phyloP scores from a whole-genome alignment of 23 tunicate genomes.

The Phallusia fumigata region DNA sequence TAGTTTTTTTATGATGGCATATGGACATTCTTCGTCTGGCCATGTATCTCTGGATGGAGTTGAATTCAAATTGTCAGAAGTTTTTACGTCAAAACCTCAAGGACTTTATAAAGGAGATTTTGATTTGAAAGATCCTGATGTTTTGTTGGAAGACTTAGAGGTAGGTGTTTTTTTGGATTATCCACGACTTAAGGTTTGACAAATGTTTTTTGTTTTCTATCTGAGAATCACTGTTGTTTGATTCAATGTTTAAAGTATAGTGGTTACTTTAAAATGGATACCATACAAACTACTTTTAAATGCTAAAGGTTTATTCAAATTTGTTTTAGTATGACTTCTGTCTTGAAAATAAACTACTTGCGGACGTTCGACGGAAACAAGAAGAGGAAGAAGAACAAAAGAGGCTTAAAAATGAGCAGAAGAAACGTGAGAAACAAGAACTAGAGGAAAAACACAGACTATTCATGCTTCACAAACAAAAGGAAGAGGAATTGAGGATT shows the following conservation, averaged over 20 bases:
- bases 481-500: not conserved
- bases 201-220: conserved; percentile 8
- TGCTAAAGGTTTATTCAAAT: not conserved
- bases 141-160: conserved; percentile 15
- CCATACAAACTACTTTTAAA: no score
- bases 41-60: conserved; percentile 50
- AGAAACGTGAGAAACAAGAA: conserved; percentile 9
- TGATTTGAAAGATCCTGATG: conserved; percentile 10
- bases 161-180: no score
- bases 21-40: conserved; percentile 31
- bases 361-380: not conserved
- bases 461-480: not conserved
- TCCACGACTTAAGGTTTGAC: no score
- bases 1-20: not conserved
- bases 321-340: conserved; percentile 42
- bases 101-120: not conserved
- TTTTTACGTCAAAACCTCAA: not conserved
- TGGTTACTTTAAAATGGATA: not conserved
- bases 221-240: not conserved
- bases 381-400: conserved; percentile 7
- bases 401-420: not conserved
- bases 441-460: conserved; percentile 18
- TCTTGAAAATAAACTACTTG: conserved; percentile 25
- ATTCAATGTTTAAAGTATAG: not conserved
- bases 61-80: conserved; percentile 65